Percentiles rank a stretch among this genome's conserved stretches.
Evolutionary conservation across 2,797 vertebrate genomes (phyloP).

Genomic region (Menidia menidia): DNA sequence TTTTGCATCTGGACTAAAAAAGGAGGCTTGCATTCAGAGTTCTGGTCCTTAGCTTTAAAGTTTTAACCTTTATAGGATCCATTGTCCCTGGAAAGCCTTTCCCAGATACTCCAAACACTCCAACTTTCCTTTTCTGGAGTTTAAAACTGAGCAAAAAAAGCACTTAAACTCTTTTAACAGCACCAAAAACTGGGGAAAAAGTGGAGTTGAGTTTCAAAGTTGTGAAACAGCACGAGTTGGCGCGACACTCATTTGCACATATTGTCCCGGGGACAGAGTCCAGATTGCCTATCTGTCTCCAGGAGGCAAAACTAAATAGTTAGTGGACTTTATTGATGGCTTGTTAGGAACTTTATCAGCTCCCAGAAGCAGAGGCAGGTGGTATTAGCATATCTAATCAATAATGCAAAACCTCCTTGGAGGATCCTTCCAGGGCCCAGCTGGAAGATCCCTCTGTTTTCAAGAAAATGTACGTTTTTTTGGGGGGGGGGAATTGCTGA

Average conservation of each 20-base stretch:
- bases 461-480: slow-evolving; percentile 21
- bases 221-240: slow-evolving; percentile 19
- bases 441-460: slow-evolving; percentile 41
- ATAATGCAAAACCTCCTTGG: slow-evolving; percentile 72
- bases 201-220: slow-evolving; percentile 48
- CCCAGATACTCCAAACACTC: too few species aligned
- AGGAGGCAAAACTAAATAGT: slow-evolving; percentile 11
- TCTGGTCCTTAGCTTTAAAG: too few species aligned
- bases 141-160: too few species aligned
- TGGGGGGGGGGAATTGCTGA: not conserved
- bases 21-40: too few species aligned
- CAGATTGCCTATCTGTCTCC: slow-evolving; percentile 43
- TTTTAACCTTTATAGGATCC: too few species aligned
- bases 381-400: slow-evolving; percentile 69
- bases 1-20: too few species aligned
- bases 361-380: slow-evolving; percentile 74
- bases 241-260: slow-evolving; percentile 29
- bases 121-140: too few species aligned
- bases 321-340: slow-evolving; percentile 9
- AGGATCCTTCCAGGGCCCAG: slow-evolving; percentile 37
- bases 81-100: too few species aligned
- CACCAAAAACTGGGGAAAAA: too few species aligned
- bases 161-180: too few species aligned
- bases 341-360: slow-evolving; percentile 42
- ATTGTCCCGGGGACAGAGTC: slow-evolving; percentile 24